These are phyloP conservation scores for Mnemiopsis leidyi DNA, from an alignment of 37 sponge, comb jelly and placozoan species.

Conservation along the genomic window DNA sequence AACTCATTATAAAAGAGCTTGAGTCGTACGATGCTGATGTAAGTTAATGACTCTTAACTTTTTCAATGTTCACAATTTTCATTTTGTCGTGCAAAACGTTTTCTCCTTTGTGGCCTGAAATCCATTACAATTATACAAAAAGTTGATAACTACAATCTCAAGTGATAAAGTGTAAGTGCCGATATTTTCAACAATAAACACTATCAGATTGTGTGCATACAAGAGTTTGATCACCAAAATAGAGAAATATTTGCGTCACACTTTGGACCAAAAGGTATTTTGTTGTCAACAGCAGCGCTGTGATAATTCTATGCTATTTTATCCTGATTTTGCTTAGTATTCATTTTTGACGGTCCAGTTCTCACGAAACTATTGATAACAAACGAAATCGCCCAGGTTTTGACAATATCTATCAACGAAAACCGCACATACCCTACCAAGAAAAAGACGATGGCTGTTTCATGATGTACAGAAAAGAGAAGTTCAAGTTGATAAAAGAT, in stretches of 20 bases:
- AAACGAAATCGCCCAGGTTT: not conserved
- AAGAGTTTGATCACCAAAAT: conserved; percentile 56
- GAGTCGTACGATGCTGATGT: conserved; percentile 59
- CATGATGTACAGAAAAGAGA: conserved; percentile 26
- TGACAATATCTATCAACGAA: not conserved
- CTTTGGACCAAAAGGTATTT: conserved; percentile 42
- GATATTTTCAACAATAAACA: not conserved
- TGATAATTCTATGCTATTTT: not conserved
- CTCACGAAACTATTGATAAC: not conserved
- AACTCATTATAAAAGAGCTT: conserved; percentile 8
- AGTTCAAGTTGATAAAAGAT: not conserved
- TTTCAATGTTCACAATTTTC: too few relatives aligned
- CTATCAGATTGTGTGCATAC: conserved; percentile 44
- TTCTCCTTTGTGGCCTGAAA: too few relatives aligned
- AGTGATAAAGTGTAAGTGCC: too few relatives aligned
- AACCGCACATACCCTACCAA: conserved; percentile 45
- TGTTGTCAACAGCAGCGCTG: not conserved
- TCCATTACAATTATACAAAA: too few relatives aligned
- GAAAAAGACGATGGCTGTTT: conserved; percentile 63
- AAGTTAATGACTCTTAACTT: not conserved
- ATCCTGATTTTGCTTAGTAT: not conserved
- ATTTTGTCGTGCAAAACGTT: too few relatives aligned
- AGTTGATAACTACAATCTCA: not conserved
- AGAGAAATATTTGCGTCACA: not conserved
- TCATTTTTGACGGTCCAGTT: not conserved